Percentiles rank a stretch among this genome's conserved stretches.
Evolutionary conservation across 1,140 invertebrate species (phyloP).

Genomic region (Drosophila tani): DNA sequence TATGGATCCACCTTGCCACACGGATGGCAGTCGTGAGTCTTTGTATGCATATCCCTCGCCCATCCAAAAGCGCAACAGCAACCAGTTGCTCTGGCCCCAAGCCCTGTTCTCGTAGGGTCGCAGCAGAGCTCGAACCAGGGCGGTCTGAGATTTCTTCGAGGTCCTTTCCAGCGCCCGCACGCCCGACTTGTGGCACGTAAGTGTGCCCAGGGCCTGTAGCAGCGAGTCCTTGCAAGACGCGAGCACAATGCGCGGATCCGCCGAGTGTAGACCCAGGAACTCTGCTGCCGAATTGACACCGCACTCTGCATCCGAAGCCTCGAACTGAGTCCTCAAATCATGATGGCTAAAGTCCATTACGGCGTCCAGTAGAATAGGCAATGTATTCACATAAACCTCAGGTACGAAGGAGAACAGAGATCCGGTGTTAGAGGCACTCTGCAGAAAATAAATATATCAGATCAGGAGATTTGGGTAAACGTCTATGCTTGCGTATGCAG

Average conservation of each 20-base stretch:
- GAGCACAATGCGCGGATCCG: conserved; percentile 91
- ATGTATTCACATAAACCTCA: conserved; percentile 89
- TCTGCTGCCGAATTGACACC: conserved; percentile 88
- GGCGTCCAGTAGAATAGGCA: conserved; percentile 86
- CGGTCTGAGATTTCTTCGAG: conserved; percentile 86
- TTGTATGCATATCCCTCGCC: conserved; percentile 93
- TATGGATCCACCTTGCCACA: conserved; percentile 80
- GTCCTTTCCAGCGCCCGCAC: conserved; percentile 88
- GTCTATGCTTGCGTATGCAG: neutral
- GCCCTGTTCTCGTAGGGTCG: conserved; percentile 93
- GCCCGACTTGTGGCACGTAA: conserved; percentile 86
- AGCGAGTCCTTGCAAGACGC: conserved; percentile 91
- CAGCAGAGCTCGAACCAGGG: conserved; percentile 89
- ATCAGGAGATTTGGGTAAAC: neutral
- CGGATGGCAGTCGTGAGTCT: conserved; percentile 86
- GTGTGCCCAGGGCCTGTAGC: conserved; percentile 91
- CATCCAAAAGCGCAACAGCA: conserved; percentile 93
- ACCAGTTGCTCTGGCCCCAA: conserved; percentile 95
- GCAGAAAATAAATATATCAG: neutral
- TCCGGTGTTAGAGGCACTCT: conserved; percentile 86
- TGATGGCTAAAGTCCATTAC: conserved; percentile 88
- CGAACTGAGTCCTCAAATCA: conserved; percentile 74
- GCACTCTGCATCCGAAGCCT: conserved; percentile 67
- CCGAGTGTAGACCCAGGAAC: conserved; percentile 91
- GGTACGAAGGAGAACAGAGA: conserved; percentile 92